Evolutionary conservation across 2,888 invertebrate genomes (phyloP).

Genomic region (Apamea sordens): DNA sequence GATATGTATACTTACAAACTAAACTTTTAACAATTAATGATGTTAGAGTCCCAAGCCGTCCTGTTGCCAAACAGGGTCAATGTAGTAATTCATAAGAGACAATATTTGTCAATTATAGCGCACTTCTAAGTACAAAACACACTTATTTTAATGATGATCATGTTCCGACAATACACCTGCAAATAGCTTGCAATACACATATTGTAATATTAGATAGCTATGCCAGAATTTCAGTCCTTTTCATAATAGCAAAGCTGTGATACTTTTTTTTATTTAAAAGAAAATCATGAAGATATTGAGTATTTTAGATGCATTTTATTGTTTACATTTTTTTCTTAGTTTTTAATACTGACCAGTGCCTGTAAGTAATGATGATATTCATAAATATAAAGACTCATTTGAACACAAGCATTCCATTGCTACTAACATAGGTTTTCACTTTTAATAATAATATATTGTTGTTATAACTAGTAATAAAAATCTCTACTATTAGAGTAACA

Average conservation of each 20-base stretch:
- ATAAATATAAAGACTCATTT: constrained; percentile 72
- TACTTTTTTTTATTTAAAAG: constrained; percentile 72
- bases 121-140: constrained; percentile 87
- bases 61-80: constrained; percentile 59
- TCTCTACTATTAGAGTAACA: constrained; percentile 74
- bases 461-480: constrained; percentile 71
- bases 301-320: constrained; percentile 65
- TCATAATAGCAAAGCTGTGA: constrained; percentile 83
- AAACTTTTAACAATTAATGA: constrained; percentile 66
- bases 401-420: constrained; percentile 68
- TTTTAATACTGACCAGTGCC: constrained; percentile 84
- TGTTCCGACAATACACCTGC: constrained; percentile 82
- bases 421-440: constrained; percentile 70
- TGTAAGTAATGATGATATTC: constrained; percentile 89
- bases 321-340: constrained; percentile 63
- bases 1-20: constrained; percentile 68
- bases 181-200: constrained; percentile 65
- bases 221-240: constrained; percentile 60
- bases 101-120: constrained; percentile 78
- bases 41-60: constrained; percentile 59
- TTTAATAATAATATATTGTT: constrained; percentile 70
- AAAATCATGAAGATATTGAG: constrained; percentile 50
- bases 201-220: constrained; percentile 59
- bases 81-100: constrained; percentile 65
- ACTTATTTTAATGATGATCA: constrained; percentile 76